These are phyloP conservation scores for Scarus forsteni DNA, from an alignment of 2,797 vertebrate species.

Conservation along the genomic window DNA sequence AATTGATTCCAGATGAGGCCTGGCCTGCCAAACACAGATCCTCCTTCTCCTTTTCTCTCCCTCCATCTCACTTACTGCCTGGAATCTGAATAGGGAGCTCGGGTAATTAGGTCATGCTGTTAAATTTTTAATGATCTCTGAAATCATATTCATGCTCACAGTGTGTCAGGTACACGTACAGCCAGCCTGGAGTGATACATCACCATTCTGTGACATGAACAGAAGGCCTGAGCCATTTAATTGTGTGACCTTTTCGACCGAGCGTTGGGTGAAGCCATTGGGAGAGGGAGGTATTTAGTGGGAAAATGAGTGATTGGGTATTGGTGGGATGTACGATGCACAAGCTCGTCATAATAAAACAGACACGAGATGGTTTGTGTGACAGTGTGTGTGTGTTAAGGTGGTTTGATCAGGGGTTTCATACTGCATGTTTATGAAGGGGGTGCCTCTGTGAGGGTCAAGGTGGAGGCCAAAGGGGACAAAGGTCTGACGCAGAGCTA, in stretches of 20 bases:
- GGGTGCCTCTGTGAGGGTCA: slow-evolving; percentile 53
- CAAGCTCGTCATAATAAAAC: slow-evolving; percentile 79
- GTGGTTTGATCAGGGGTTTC: slow-evolving; percentile 46
- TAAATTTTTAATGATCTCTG: slow-evolving; percentile 90
- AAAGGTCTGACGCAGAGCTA: slow-evolving; percentile 62
- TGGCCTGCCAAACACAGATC: slow-evolving; percentile 74
- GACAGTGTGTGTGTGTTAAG: slow-evolving; percentile 6
- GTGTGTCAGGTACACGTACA: slow-evolving; percentile 85
- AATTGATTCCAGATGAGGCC: slow-evolving; percentile 85
- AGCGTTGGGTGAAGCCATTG: slow-evolving; percentile 75
- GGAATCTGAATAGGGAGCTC: slow-evolving; percentile 86
- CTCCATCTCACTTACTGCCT: slow-evolving; percentile 79
- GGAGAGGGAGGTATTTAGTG: slow-evolving; percentile 80
- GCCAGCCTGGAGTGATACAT: slow-evolving; percentile 86
- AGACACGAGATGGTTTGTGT: slow-evolving; percentile 49
- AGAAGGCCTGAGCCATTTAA: slow-evolving; percentile 87
- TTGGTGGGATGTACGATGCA: slow-evolving; percentile 75
- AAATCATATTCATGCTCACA: slow-evolving; percentile 89
- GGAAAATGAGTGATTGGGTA: slow-evolving; percentile 80
- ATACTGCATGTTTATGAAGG: slow-evolving; percentile 52
- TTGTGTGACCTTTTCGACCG: slow-evolving; percentile 88
- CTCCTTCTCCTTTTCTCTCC: slow-evolving; percentile 56
- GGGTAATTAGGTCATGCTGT: slow-evolving; percentile 89
- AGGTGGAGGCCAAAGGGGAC: slow-evolving; percentile 55
- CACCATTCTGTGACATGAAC: slow-evolving; percentile 86